Conservation (phyloP, 2,113 vertebrate genomes). For the Lepisosteus osseus region DNA sequence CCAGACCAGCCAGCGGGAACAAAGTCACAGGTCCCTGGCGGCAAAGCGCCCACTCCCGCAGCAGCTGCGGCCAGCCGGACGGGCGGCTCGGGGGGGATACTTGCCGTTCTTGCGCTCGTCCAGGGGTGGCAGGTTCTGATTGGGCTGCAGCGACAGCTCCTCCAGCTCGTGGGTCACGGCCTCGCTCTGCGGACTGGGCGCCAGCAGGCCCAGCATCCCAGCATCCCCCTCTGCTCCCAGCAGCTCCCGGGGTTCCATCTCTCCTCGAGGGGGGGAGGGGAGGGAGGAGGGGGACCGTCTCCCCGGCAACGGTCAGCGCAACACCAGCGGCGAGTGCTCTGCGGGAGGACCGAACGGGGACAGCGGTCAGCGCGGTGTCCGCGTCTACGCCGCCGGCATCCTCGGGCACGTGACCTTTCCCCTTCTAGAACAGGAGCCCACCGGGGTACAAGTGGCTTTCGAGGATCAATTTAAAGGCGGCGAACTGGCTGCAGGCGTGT, state of each 20-base stretch:
- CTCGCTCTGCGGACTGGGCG: slow-evolving; percentile 92
- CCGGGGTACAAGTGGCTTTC: slow-evolving; percentile 7
- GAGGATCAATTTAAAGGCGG: slow-evolving; percentile 28
- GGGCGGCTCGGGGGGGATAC: slow-evolving; percentile 24
- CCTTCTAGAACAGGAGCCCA: slow-evolving; percentile 37
- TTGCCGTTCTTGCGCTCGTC: slow-evolving; percentile 93
- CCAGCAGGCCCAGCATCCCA: slow-evolving; percentile 68
- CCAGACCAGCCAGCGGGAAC: too few relatives aligned
- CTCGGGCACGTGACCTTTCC: slow-evolving; percentile 18
- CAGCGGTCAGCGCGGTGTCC: neutral
- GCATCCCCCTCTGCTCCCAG: slow-evolving; percentile 68
- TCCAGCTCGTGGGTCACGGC: slow-evolving; percentile 89
- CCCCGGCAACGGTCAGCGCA: slow-evolving; percentile 29
- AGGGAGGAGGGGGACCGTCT: slow-evolving; percentile 24
- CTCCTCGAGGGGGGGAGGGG: slow-evolving; percentile 38
- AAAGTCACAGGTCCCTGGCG: too few relatives aligned
- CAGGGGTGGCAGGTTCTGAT: slow-evolving; percentile 80
- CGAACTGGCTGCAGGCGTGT: too few relatives aligned
- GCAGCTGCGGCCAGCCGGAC: neutral
- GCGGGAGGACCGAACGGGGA: slow-evolving; percentile 22
- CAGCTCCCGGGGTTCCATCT: slow-evolving; percentile 75
- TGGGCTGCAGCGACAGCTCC: slow-evolving; percentile 86
- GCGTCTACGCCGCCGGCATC: neutral
- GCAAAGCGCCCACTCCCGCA: neutral
- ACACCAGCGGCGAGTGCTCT: slow-evolving; percentile 41